Base-by-base conservation (phyloP, 2,113 vertebrate species). In the Probosciger aterrimus region DNA sequence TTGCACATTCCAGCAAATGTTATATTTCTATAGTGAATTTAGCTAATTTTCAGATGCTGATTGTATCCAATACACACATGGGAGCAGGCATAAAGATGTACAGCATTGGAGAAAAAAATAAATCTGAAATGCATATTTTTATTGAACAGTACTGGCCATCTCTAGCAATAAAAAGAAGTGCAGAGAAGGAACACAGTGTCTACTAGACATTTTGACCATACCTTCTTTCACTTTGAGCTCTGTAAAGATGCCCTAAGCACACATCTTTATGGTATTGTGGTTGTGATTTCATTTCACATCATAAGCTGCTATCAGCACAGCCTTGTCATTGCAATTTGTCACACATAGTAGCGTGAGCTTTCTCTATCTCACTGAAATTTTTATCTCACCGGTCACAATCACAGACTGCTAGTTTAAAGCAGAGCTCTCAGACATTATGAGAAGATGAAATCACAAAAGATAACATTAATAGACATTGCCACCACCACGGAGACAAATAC, bases 261-360 rank as follows among this genome's bases (percentile, higher is more conserved):
- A 93, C 77, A 82, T 95, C 92, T 96, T 94, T 89, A 90, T 93
- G 88, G 92, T 86, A 80, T 19, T 87, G 90, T 93, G 89, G 85
- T 74, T 90, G 88, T 93, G 87, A 93, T 95, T 96, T 96, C 93
- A 92, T 97, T 97, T 94, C 87, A 94, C 95, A 96, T 97, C 87
- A 91, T 95, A 82, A 96, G 82, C 90, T 90, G 76, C 93, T 96
- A 97, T 96, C 96, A 97, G 65, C 96, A 92, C 95, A 93, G 91
- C 97, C 97, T 71, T 96, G 96, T 94, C 96, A 96, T 93, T 68
- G 94, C 95, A 84, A 96, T 97, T 96, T 95, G 97, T 97, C 95
- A 97, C 94, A 93, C 93, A 49, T 8, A 88, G 69, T 44, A 92
- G 86, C 4, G 6, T 67, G 63, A 93, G 91, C 60, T 85, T 70